A percentile compares a stretch with the other conserved stretches of the same genome.
These are phyloP conservation scores for Sclerodermus sp. DNA, from an alignment of 2,888 invertebrate species.

Conservation along the genomic window DNA sequence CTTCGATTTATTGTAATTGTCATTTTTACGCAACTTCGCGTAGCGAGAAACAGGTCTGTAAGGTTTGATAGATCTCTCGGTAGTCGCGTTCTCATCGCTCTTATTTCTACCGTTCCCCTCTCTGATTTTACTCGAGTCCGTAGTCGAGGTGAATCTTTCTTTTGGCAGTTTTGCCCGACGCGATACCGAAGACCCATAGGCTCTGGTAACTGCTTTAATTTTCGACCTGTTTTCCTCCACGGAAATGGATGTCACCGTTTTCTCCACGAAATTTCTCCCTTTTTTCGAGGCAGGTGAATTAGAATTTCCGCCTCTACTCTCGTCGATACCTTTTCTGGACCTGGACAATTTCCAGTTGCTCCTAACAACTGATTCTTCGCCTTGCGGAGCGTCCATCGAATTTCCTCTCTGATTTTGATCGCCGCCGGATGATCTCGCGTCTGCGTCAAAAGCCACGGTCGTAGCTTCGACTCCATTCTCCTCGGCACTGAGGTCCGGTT, in stretches of 20 bases:
- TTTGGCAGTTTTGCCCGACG: neutral
- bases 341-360: slow-evolving; percentile 15
- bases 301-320: neutral
- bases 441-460: slow-evolving; percentile 17
- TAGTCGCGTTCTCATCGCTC: slow-evolving; percentile 7
- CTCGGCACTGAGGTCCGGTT: slow-evolving; percentile 40
- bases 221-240: slow-evolving; percentile 8
- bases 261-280: slow-evolving; percentile 20
- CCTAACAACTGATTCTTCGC: slow-evolving; percentile 3
- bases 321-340: slow-evolving; percentile 10
- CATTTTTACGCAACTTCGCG: too few species aligned
- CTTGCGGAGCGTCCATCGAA: neutral
- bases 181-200: slow-evolving; percentile 1
- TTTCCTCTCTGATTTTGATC: slow-evolving; percentile 8
- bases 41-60: too few species aligned
- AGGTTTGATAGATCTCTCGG: too few species aligned
- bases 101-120: too few species aligned
- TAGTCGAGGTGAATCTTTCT: neutral
- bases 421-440: slow-evolving; percentile 20
- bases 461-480: slow-evolving; percentile 30
- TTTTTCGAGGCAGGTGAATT: slow-evolving; percentile 15
- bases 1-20: too few species aligned
- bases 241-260: slow-evolving; percentile 21
- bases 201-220: slow-evolving; percentile 10
- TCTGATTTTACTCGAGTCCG: too few species aligned